Evolutionary conservation across 2,113 vertebrate species (phyloP), one percentile per base, ranked within the genome.

Genomic region (Corydoras sp.): DNA sequence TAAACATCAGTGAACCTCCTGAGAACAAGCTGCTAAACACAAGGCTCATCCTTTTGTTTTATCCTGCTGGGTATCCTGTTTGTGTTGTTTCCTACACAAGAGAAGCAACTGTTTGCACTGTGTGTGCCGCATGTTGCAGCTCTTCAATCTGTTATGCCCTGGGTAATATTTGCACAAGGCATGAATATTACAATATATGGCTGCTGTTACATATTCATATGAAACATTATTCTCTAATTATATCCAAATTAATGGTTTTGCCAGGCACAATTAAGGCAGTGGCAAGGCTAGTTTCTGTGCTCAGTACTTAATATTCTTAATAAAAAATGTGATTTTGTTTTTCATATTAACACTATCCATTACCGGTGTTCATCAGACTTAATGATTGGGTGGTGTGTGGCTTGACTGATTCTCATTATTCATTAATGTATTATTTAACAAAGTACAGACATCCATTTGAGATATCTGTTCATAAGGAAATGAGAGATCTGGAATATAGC

Each of bases 161-260:
- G 68, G 56, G 73, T 65, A 18, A 50, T 75, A 63, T 58, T 65
- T 43, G 48, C 10, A 59, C 61, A 64, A n/a, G 13, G 13, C 64
- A 73, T 75, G 61, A 75, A 70, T 65, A 70, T 65, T 69, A 62
- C 59, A 65, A 14, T 10, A 64, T 69, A 69, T 61, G 62, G 73
- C 55, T 65, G 65, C 61, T 65, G 55, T 77, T 64, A 32, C 68
- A 71, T 71, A 78, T 78, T 78, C 49, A 78, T 67, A 48, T 62
- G 32, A 43, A 71, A 69, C 54, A 62, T 74, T 78, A 71, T 68
- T 78, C 76, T 35, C 73, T 74, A 68, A 74, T 71, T 77, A 62
- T 58, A 67, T n/a, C 60, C 73, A 43, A 74, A 78, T 78, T 58
- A 71, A 68, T 65, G n/a, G 51, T 70, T 65, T 61, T 69, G 51